Percentiles rank a stretch among this genome's conserved stretches.
Conservation (phyloP, 2,113 vertebrate genomes). For the Nanger granti region DNA sequence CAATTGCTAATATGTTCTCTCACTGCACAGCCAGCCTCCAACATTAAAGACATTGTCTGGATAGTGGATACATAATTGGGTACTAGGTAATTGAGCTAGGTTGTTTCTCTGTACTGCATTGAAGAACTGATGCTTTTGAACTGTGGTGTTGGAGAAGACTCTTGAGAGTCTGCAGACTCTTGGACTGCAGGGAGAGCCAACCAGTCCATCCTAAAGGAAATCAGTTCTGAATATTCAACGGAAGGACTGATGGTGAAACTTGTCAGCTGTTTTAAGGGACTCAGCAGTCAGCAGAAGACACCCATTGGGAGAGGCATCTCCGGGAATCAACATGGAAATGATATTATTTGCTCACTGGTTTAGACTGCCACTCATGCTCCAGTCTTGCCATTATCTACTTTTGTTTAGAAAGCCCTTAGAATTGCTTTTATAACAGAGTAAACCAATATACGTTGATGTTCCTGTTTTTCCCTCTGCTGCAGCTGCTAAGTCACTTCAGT, state of each 20-base stretch:
- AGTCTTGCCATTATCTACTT: background rate
- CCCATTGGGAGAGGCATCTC: background rate
- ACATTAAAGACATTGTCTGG: background rate
- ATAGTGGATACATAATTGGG: background rate
- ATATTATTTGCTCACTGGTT: background rate
- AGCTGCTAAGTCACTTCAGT: too few species aligned
- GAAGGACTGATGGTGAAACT: background rate
- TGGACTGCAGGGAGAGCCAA: background rate
- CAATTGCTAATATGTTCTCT: background rate
- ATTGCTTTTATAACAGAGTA: constrained; percentile 1
- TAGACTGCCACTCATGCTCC: background rate
- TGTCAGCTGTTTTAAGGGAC: background rate
- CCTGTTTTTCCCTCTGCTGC: background rate
- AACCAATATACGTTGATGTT: background rate
- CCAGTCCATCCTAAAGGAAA: background rate
- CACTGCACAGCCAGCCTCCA: background rate
- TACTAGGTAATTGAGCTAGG: background rate
- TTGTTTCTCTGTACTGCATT: background rate
- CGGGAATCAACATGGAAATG: background rate
- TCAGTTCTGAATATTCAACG: background rate
- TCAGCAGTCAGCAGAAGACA: background rate
- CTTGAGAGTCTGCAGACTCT: background rate
- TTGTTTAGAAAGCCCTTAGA: constrained; percentile 38
- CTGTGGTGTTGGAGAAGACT: background rate
- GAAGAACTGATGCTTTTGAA: background rate